A percentile compares a stretch with the other conserved stretches of the same genome.
Evolutionary conservation across 2,113 vertebrate species (phyloP).

Genomic region (Falco punctatus): DNA sequence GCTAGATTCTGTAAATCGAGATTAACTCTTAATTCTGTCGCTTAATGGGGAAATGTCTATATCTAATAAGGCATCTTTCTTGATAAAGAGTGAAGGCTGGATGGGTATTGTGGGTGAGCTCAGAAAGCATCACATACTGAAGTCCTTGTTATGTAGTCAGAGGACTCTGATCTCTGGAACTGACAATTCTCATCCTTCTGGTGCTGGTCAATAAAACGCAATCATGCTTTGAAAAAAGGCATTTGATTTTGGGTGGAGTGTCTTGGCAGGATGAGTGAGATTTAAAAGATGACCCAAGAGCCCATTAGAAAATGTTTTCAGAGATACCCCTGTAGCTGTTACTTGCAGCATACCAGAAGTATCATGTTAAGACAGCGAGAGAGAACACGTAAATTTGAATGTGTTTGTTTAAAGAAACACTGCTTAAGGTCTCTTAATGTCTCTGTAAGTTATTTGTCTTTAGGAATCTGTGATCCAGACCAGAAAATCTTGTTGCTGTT

Average conservation of each 20-base stretch:
- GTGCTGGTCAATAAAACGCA: background rate
- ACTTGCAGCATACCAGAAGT: background rate
- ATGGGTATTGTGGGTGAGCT: background rate
- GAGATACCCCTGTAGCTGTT: background rate
- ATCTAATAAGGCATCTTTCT: background rate
- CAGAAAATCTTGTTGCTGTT: background rate
- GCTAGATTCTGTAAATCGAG: background rate
- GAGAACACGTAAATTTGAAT: background rate
- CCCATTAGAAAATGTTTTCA: background rate
- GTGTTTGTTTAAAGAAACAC: background rate
- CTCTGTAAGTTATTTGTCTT: background rate
- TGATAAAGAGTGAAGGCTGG: background rate
- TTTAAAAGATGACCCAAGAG: background rate
- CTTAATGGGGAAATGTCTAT: background rate
- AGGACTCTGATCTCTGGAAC: background rate
- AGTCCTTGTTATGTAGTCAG: background rate
- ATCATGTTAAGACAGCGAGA: background rate
- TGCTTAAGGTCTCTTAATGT: background rate
- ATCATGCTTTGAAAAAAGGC: background rate
- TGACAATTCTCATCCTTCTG: background rate
- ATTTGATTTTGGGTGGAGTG: background rate
- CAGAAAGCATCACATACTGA: background rate
- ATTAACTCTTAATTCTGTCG: slow-evolving; percentile 11
- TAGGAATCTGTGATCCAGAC: background rate
- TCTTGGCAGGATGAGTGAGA: background rate